A percentile compares a stretch with the other conserved stretches of the same genome.
Conservation (phyloP, 37 sponge, comb jelly and placozoan genomes). For the Bolinopsis microptera region DNA sequence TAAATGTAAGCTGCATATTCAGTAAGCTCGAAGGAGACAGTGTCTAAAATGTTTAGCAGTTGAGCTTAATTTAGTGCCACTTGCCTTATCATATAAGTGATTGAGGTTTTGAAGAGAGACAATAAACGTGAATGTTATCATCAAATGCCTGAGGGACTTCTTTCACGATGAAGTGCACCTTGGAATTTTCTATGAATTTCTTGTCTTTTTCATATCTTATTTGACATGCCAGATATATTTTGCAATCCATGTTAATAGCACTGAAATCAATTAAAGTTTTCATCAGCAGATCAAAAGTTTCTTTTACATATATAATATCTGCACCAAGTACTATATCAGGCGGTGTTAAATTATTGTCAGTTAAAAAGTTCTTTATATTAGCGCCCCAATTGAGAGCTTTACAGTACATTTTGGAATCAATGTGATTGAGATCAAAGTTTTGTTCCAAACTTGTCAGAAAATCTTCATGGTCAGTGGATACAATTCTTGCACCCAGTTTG, state of each 20-base stretch:
- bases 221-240: neutral
- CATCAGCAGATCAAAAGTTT: constrained; percentile 67
- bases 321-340: constrained; percentile 76
- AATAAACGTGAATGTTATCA: neutral
- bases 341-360: constrained; percentile 26
- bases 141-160: neutral
- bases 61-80: too few relatives aligned
- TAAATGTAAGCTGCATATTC: too few relatives aligned
- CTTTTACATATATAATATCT: constrained; percentile 75
- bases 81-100: too few relatives aligned
- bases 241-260: neutral
- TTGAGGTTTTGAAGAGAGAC: neutral
- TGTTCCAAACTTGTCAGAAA: constrained; percentile 70
- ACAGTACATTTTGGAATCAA: constrained; percentile 61
- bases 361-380: constrained; percentile 5
- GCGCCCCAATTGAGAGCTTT: constrained; percentile 60
- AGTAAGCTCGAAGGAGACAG: too few relatives aligned
- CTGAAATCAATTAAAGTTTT: constrained; percentile 68
- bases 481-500: constrained; percentile 68
- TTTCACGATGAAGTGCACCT: neutral
- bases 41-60: too few relatives aligned
- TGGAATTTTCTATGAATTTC: neutral
- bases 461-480: constrained; percentile 62
- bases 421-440: constrained; percentile 58
- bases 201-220: neutral